These are phyloP conservation scores for Lepus townsendii DNA, from an alignment of 2,797 vertebrate genomes.

Conservation along the genomic window DNA sequence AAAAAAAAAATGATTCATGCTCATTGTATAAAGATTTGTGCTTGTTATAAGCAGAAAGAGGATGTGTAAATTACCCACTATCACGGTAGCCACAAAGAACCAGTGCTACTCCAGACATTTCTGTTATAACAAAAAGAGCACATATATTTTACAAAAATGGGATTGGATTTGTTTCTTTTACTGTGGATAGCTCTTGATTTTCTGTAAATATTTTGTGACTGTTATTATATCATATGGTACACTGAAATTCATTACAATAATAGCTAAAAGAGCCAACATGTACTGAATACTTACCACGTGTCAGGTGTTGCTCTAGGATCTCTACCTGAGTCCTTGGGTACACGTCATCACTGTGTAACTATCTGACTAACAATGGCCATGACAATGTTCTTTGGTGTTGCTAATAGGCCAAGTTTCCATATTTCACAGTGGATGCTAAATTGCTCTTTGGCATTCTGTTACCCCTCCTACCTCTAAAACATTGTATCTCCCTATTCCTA, in stretches of 20 bases:
- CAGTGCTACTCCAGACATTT: conserved; percentile 17
- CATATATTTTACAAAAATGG: background rate
- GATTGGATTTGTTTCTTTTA: background rate
- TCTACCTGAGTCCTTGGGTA: background rate
- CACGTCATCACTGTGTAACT: background rate
- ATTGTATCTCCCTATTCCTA: background rate
- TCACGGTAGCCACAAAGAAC: background rate
- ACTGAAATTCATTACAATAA: background rate
- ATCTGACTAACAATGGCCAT: background rate
- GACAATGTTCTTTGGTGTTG: conserved; percentile 15
- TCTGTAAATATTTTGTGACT: background rate
- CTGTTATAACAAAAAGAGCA: conserved; percentile 26
- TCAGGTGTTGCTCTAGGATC: background rate
- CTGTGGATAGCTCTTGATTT: background rate
- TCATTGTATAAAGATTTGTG: background rate
- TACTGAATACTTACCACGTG: background rate
- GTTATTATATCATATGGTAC: background rate
- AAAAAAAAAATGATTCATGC: background rate
- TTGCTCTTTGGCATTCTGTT: background rate
- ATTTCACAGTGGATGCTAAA: background rate
- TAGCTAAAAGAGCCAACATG: background rate
- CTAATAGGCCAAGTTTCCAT: background rate
- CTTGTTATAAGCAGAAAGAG: conserved; percentile 40
- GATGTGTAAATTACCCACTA: conserved; percentile 24
- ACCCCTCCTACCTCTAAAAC: background rate